Percentiles rank a stretch among this genome's conserved stretches.
phyloP scores from a whole-genome alignment of 2,113 vertebrate genomes.

The Cardinalis cardinalis region DNA sequence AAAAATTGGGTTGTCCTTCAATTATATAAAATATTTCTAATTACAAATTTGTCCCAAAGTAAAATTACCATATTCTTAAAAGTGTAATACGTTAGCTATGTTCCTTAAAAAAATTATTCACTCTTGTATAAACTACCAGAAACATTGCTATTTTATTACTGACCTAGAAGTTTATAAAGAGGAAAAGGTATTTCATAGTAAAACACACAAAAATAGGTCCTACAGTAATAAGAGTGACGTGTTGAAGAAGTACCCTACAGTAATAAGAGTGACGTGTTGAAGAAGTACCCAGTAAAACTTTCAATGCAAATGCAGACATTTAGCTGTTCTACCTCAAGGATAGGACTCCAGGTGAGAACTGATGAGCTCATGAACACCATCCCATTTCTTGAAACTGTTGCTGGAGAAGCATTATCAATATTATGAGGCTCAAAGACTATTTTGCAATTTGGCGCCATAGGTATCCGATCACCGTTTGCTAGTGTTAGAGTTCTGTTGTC shows the following conservation, averaged over 20 bases:
- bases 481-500: constrained; percentile 94
- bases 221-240: background rate
- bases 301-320: background rate
- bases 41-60: background rate
- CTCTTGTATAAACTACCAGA: background rate
- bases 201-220: background rate
- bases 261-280: background rate
- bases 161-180: background rate
- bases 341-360: constrained; percentile 89
- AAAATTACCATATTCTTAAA: background rate
- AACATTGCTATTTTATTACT: background rate
- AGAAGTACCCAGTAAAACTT: background rate
- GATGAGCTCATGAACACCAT: constrained; percentile 99
- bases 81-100: background rate
- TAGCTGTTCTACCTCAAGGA: constrained; percentile 83
- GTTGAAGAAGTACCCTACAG: background rate
- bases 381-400: constrained; percentile 94
- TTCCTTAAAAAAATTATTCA: background rate
- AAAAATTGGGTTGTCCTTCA: background rate
- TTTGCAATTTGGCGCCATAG: constrained; percentile 96
- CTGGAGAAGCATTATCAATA: constrained; percentile 96
- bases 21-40: background rate
- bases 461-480: constrained; percentile 94
- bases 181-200: background rate
- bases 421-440: constrained; percentile 95